phyloP scores from a whole-genome alignment of 2,113 vertebrate genomes.

The Oncorhynchus keta region DNA sequence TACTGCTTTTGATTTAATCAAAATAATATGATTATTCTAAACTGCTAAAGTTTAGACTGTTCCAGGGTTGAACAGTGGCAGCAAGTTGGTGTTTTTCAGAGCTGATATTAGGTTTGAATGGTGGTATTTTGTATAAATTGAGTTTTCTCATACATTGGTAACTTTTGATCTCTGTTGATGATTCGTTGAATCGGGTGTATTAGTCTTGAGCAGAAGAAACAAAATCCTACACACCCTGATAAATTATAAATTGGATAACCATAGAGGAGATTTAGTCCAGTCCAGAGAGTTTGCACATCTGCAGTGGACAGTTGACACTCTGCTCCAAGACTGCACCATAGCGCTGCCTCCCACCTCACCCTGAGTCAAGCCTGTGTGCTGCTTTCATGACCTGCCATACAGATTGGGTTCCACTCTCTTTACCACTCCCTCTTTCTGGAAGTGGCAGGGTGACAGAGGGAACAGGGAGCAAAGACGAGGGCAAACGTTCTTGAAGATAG shows the following conservation, averaged over 20 bases:
- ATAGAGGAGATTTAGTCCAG: too few relatives aligned
- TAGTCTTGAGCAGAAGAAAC: too few relatives aligned
- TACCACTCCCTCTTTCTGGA: constrained; percentile 76
- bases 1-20: constrained; percentile 18
- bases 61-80: not conserved
- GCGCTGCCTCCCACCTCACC: constrained; percentile 2
- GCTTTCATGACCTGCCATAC: constrained; percentile 67
- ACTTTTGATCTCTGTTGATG: too few relatives aligned
- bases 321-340: too few relatives aligned
- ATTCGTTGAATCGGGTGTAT: too few relatives aligned
- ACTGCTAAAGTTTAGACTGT: not conserved
- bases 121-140: too few relatives aligned
- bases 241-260: too few relatives aligned
- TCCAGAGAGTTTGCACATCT: too few relatives aligned
- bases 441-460: constrained; percentile 77
- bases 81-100: not conserved
- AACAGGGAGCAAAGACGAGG: constrained; percentile 59
- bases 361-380: constrained; percentile 37
- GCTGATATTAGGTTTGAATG: not conserved
- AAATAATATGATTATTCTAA: not conserved
- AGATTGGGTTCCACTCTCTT: constrained; percentile 64
- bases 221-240: too few relatives aligned
- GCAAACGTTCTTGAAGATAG: constrained; percentile 1
- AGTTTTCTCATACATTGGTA: too few relatives aligned
- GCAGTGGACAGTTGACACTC: too few relatives aligned